These are phyloP conservation scores for Cyclopterus lumpus DNA, from an alignment of 2,797 vertebrate genomes.

Conservation along the genomic window DNA sequence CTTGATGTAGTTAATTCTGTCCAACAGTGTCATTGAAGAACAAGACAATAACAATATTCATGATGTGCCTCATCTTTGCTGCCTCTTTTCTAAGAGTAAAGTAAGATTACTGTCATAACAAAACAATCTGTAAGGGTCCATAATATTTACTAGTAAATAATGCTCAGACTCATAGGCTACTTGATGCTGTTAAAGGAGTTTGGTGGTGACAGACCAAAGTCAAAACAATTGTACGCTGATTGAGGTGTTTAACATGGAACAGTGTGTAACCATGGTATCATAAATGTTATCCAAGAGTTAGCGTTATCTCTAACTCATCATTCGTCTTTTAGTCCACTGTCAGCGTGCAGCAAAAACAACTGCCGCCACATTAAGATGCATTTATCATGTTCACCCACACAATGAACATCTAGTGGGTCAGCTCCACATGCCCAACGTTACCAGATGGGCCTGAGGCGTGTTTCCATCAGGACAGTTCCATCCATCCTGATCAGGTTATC, in stretches of 20 bases:
- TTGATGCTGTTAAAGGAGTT: background rate
- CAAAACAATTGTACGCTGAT: background rate
- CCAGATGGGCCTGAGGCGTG: constrained; percentile 27
- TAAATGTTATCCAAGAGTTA: background rate
- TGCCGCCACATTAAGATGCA: constrained; percentile 1
- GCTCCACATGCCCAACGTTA: constrained; percentile 28
- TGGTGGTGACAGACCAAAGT: background rate
- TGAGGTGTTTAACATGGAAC: background rate
- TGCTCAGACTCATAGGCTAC: background rate
- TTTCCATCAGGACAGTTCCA: constrained; percentile 36
- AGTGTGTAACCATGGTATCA: background rate
- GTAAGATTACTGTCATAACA: background rate
- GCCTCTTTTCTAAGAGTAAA: background rate
- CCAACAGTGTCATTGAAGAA: constrained; percentile 2
- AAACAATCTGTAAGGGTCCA: too few species aligned
- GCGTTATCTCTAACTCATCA: background rate
- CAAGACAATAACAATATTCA: constrained; percentile 54
- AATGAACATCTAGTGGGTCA: constrained; percentile 11
- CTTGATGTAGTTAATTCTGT: constrained; percentile 36
- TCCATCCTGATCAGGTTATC: constrained; percentile 55
- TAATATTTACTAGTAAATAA: background rate
- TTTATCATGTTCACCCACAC: background rate
- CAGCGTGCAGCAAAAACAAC: background rate
- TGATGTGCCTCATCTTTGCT: background rate
- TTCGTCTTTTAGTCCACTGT: background rate